phyloP scores from a whole-genome alignment of 2,888 invertebrate species.

The Epinotia brunnichana region DNA sequence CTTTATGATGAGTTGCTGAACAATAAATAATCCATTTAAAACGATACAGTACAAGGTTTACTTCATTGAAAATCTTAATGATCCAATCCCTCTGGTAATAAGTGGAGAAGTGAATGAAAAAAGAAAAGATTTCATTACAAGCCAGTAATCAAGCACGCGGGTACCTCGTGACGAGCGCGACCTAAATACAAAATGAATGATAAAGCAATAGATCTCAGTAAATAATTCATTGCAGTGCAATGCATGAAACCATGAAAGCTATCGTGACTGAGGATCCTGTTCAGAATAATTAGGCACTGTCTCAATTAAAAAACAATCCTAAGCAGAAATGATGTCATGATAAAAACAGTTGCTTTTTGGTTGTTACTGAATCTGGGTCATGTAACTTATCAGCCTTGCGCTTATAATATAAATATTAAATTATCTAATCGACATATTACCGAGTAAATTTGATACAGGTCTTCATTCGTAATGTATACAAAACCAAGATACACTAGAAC shows the following conservation, averaged over 20 bases:
- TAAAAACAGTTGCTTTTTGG: constrained; percentile 9
- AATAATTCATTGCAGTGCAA: constrained; percentile 51
- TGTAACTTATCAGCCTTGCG: constrained; percentile 50
- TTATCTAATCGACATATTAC: constrained; percentile 51
- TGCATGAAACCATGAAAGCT: constrained; percentile 50
- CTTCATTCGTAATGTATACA: background rate
- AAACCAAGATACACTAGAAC: background rate
- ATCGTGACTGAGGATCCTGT: constrained; percentile 43
- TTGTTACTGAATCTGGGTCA: constrained; percentile 53
- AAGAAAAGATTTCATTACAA: constrained; percentile 48
- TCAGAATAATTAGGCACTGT: background rate
- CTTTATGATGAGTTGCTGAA: constrained; percentile 16
- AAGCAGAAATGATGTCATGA: constrained; percentile 1
- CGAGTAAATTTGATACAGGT: constrained; percentile 2
- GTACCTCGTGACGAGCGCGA: constrained; percentile 58
- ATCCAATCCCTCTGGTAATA: constrained; percentile 19
- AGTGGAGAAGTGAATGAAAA: constrained; percentile 51
- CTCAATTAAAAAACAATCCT: background rate
- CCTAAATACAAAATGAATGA: constrained; percentile 63
- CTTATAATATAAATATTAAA: constrained; percentile 41
- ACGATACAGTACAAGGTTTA: constrained; percentile 33
- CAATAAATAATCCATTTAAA: constrained; percentile 2
- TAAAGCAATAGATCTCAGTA: constrained; percentile 61
- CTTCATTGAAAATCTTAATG: constrained; percentile 51
- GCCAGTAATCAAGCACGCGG: constrained; percentile 53